phyloP scores from a whole-genome alignment of 1,140 invertebrate genomes.

The Leptinotarsa undecemlineata region DNA sequence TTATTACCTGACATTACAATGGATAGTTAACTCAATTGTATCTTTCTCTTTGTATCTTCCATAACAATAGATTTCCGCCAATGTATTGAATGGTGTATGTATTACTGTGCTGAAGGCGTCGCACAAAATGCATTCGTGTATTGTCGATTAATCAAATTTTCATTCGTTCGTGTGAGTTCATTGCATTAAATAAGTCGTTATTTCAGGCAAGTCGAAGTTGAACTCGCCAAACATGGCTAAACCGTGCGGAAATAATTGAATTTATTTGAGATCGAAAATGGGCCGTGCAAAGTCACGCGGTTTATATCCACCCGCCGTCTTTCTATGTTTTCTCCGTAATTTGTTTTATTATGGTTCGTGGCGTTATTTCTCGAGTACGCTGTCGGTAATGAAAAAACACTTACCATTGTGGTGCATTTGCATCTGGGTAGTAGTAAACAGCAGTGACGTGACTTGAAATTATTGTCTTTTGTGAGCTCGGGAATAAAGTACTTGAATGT shows the following conservation, averaged over 20 bases:
- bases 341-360: not conserved
- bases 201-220: not conserved
- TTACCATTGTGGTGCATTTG: too few species aligned
- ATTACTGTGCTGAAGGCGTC: not conserved
- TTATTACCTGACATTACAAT: too few species aligned
- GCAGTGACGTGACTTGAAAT: too few species aligned
- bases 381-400: too few species aligned
- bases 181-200: slow-evolving; percentile 3
- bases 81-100: not conserved
- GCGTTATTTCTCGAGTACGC: too few species aligned
- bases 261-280: not conserved
- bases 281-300: slow-evolving; percentile 3
- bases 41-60: too few species aligned
- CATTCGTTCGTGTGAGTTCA: not conserved
- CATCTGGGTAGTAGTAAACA: too few species aligned
- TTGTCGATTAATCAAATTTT: not conserved
- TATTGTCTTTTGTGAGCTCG: too few species aligned
- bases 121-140: not conserved
- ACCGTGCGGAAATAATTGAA: slow-evolving; percentile 2
- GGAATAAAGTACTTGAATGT: too few species aligned
- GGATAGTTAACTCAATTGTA: too few species aligned
- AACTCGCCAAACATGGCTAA: not conserved
- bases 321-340: slow-evolving; percentile 1
- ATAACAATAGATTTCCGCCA: too few species aligned
- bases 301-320: not conserved